Base-by-base conservation (phyloP, 2,888 invertebrate species). In the Pseudanteris insignis region DNA sequence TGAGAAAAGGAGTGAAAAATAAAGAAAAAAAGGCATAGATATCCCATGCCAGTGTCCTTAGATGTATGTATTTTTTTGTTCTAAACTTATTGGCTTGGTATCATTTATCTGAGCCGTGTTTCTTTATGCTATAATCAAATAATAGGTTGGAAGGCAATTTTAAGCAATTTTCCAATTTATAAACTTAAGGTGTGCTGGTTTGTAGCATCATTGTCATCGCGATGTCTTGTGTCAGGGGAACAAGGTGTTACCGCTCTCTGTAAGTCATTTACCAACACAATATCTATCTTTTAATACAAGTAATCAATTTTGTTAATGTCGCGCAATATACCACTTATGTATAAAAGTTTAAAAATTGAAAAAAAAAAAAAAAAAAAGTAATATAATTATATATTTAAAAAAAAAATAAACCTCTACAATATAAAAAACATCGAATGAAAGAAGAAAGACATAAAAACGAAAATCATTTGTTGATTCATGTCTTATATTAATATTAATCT, bases 211-310 rank as follows among this genome's bases (percentile, higher is more conserved):
- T 78, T 79, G 74, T 67, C 78, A 76, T 76, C 77, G 74, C 78
- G 77, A 74, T 75, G 72, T 75, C 75, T 74, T 73, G 76, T 76
- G 51, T 62, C 78, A 77, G 77, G 57, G 78, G 77, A 76, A 74
- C 75, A 75, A 79, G 76, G 76, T 75, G 74, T 78, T 78, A 71
- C 79, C 76, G 76, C 77, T 79, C 79, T 79, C 79, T 79, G 79
- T 79, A 79, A 79, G 79, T 79, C 70, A 77, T 75, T 57, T 72
- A 69, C 68, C 69, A 78, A 76, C 72, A 71, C 76, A 76, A 75
- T 76, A 73, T 74, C 70, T 76, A 75, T 76, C 70, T 75, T 72
- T 77, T 43, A 70, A 69, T 77, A 57, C 72, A 69, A 69, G 71
- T 74, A 73, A 68, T 70, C 67, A 68, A 33, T 30, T 38, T 26